phyloP scores from a whole-genome alignment of 2,797 vertebrate genomes.

The Saxicola maurus region DNA sequence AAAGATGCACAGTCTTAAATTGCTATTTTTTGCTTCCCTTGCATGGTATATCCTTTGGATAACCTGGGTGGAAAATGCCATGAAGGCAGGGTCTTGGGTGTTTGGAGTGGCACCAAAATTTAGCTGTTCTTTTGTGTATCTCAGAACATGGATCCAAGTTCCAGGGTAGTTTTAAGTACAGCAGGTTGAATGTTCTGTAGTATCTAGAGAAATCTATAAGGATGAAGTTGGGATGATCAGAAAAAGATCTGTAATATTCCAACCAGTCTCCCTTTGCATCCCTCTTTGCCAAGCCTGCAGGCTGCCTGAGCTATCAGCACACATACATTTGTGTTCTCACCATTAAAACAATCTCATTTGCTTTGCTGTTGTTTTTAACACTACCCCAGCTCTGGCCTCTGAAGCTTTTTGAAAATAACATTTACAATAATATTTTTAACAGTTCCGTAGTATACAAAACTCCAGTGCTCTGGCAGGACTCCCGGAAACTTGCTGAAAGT shows the following conservation, averaged over 20 bases:
- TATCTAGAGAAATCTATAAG: background rate
- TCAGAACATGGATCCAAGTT: background rate
- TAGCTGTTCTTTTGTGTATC: background rate
- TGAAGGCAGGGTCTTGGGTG: accelerated
- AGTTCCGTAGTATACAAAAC: conserved; percentile 61
- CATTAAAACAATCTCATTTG: conserved; percentile 14
- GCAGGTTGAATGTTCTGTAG: accelerated
- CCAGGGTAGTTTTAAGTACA: background rate
- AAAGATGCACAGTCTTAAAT: background rate
- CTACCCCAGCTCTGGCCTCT: conserved; percentile 34
- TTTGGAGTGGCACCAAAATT: background rate
- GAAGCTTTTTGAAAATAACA: conserved; percentile 50
- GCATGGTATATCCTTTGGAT: background rate
- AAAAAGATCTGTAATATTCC: background rate
- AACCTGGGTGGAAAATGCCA: background rate
- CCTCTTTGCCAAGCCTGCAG: background rate
- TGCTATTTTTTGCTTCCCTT: accelerated
- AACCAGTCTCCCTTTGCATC: accelerated
- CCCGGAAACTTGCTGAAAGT: conserved; percentile 66
- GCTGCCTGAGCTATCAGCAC: background rate
- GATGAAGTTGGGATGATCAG: background rate
- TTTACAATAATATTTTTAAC: conserved; percentile 67
- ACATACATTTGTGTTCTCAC: background rate
- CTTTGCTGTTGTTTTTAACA: conserved; percentile 35
- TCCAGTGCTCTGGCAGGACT: conserved; percentile 53